Evolutionary conservation across 2,113 vertebrate species (phyloP).

Genomic region (Mustela nigripes): DNA sequence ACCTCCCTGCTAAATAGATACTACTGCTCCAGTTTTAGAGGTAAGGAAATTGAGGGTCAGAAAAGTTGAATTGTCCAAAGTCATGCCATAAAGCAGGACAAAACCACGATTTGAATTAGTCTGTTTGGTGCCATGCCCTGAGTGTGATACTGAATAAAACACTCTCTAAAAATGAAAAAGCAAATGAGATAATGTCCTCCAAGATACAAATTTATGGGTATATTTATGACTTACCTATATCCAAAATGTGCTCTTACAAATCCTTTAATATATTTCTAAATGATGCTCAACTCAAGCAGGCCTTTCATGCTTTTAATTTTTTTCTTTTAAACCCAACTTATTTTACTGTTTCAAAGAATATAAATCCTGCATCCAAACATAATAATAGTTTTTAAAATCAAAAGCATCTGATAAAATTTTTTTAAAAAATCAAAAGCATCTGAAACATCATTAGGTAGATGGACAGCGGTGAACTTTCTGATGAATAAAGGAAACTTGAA

Average conservation of each 20-base stretch:
- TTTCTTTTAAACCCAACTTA: conserved; percentile 8
- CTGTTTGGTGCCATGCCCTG: neutral
- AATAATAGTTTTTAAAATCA: conserved; percentile 48
- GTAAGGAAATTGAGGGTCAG: conserved; percentile 43
- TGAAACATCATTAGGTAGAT: neutral
- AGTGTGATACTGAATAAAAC: neutral
- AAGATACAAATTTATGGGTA: neutral
- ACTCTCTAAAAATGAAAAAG: neutral
- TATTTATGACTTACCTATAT: neutral
- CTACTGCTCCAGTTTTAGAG: conserved; percentile 32
- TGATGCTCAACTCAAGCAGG: conserved; percentile 1
- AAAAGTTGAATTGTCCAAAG: conserved; percentile 48
- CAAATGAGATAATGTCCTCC: neutral
- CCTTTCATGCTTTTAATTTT: neutral
- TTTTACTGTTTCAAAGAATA: neutral
- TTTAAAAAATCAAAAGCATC: neutral
- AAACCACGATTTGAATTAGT: neutral
- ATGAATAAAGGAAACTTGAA: conserved; percentile 26
- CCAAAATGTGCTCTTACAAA: neutral
- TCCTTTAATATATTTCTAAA: neutral
- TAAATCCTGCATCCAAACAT: neutral
- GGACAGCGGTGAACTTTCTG: neutral
- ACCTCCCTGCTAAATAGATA: neutral
- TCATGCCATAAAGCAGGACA: conserved; percentile 7
- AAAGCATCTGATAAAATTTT: neutral